A percentile compares a stretch with the other conserved stretches of the same genome.
Conservation (phyloP, 2,113 vertebrate genomes). For the Fregetta grallaria region DNA sequence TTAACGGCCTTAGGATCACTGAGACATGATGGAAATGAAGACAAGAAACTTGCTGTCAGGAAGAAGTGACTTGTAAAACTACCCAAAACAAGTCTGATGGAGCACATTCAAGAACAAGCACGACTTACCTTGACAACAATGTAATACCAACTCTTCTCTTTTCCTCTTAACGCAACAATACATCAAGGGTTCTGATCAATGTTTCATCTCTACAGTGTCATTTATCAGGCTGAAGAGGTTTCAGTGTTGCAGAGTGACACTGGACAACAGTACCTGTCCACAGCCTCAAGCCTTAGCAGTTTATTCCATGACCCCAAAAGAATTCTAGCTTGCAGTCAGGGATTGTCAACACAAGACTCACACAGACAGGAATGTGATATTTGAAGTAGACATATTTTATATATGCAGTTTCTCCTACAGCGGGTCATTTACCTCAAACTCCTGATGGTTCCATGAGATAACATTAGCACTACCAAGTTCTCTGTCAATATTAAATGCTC, state of each 20-base stretch:
- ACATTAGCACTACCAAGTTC: constrained; percentile 91
- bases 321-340: background rate
- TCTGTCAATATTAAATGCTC: constrained; percentile 90
- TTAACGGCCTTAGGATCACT: background rate
- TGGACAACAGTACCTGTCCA: background rate
- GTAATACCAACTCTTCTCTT: background rate
- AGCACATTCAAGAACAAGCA: background rate
- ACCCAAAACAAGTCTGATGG: background rate
- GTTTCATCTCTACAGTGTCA: background rate
- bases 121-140: background rate
- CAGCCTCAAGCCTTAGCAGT: background rate
- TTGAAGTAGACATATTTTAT: background rate
- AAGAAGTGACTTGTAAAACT: background rate
- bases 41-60: background rate
- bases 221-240: background rate
- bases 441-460: constrained; percentile 99
- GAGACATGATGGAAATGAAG: background rate
- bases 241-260: background rate
- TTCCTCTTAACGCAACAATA: background rate
- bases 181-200: background rate
- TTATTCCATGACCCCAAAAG: background rate
- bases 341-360: background rate
- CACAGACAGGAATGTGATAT: background rate
- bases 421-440: constrained; percentile 88
- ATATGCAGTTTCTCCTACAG: background rate